Evolutionary conservation across 2,888 invertebrate genomes (phyloP).

Genomic region (Noctua janthe): DNA sequence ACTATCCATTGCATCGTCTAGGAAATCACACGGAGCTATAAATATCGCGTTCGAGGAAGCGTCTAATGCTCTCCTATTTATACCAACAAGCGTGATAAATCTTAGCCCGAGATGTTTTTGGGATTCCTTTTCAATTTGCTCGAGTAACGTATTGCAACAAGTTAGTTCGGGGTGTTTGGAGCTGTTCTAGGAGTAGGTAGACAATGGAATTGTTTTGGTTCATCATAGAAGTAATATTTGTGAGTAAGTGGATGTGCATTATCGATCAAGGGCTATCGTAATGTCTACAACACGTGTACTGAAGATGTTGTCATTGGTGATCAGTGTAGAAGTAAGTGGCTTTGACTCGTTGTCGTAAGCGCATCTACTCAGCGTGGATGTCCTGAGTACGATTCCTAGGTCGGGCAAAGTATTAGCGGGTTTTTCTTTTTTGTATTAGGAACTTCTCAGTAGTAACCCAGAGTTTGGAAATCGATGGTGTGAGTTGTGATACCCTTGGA

Average conservation of each 20-base stretch:
- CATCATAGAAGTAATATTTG: background rate
- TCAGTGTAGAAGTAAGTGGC: background rate
- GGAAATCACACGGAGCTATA: conserved; percentile 54
- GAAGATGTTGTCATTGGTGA: background rate
- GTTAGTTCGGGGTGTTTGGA: conserved; percentile 27
- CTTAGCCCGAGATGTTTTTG: conserved; percentile 49
- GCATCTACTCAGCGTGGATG: background rate
- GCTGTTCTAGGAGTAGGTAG: background rate
- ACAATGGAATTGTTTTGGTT: conserved; percentile 11
- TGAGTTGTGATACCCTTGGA: background rate
- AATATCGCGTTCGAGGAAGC: conserved; percentile 57
- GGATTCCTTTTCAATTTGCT: conserved; percentile 60
- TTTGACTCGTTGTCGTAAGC: background rate
- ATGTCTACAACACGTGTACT: no score
- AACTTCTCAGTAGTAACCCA: background rate
- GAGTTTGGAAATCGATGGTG: background rate
- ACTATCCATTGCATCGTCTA: conserved; percentile 55
- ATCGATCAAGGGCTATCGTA: background rate
- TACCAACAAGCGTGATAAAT: conserved; percentile 58
- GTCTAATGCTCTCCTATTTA: conserved; percentile 57
- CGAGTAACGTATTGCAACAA: conserved; percentile 59
- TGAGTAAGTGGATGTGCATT: background rate
- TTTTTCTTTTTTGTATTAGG: background rate
- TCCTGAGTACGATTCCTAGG: background rate
- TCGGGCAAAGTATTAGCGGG: background rate